phyloP scores from a whole-genome alignment of 1,140 invertebrate species.

The Eumaeus atala region DNA sequence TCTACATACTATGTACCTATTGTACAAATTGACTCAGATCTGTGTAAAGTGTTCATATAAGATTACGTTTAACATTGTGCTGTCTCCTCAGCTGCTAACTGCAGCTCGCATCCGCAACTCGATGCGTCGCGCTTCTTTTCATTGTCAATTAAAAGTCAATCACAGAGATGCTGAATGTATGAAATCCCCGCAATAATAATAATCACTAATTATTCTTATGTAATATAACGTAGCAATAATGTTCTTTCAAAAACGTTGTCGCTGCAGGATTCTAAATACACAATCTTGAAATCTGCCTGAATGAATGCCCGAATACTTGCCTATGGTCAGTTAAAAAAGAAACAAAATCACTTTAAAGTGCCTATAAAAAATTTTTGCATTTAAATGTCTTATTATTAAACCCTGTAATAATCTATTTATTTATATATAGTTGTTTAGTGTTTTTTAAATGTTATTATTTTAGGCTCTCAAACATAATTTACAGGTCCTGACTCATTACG shows the following conservation, averaged over 20 bases:
- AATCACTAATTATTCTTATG: slow-evolving; percentile 11
- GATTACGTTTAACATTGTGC: slow-evolving; percentile 37
- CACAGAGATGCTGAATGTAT: slow-evolving; percentile 29
- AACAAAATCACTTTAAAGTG: neutral
- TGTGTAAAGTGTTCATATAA: slow-evolving; percentile 66
- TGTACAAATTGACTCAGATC: slow-evolving; percentile 68
- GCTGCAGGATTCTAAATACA: slow-evolving; percentile 18
- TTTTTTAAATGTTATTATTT: too few species aligned
- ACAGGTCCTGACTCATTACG: too few species aligned
- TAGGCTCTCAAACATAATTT: too few species aligned
- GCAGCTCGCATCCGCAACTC: slow-evolving; percentile 16
- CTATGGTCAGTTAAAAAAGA: neutral
- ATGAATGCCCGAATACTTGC: too few species aligned
- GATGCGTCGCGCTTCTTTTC: slow-evolving; percentile 27
- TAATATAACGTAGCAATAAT: slow-evolving; percentile 21
- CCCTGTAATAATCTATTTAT: too few species aligned
- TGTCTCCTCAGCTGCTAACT: slow-evolving; percentile 24
- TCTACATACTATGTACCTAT: slow-evolving; percentile 69
- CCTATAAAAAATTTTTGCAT: too few species aligned
- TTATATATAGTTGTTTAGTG: too few species aligned
- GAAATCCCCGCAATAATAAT: slow-evolving; percentile 25
- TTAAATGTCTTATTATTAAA: too few species aligned
- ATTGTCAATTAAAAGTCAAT: slow-evolving; percentile 71
- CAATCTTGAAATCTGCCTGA: neutral
- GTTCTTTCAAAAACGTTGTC: slow-evolving; percentile 12